Percentiles rank a stretch among this genome's conserved stretches.
Conservation (phyloP, 2,888 invertebrate species). For the Lasioglossum marginatum region DNA sequence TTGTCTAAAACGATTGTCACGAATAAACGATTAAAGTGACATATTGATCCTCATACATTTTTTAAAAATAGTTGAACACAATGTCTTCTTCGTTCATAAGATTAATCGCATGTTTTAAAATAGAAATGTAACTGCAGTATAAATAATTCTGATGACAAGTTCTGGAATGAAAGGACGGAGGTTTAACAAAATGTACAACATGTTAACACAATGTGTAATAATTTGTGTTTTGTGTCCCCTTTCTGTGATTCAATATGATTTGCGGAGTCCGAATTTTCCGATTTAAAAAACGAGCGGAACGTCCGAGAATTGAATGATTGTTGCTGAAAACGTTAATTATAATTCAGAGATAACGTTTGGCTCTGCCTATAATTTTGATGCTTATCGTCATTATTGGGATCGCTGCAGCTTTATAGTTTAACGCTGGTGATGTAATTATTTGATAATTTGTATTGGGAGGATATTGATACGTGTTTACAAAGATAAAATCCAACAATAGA, state of each 20-base stretch:
- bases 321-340: neutral
- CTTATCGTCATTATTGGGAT: neutral
- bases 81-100: neutral
- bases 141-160: neutral
- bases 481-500: neutral
- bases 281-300: neutral
- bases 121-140: too few relatives aligned
- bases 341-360: neutral
- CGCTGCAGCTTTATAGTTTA: constrained; percentile 1
- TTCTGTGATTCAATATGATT: neutral
- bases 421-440: constrained; percentile 1
- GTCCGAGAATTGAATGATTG: neutral
- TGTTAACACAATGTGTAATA: too few relatives aligned
- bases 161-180: neutral
- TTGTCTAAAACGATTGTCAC: neutral
- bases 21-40: neutral
- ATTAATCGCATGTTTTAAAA: neutral
- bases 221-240: neutral
- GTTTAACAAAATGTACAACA: too few relatives aligned
- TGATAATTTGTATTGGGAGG: neutral
- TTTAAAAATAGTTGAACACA: neutral
- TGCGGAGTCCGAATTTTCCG: neutral
- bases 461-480: neutral
- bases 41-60: neutral
- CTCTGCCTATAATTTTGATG: neutral